These are phyloP conservation scores for Trachurus trachurus DNA, from an alignment of 2,797 vertebrate genomes.

Conservation along the genomic window DNA sequence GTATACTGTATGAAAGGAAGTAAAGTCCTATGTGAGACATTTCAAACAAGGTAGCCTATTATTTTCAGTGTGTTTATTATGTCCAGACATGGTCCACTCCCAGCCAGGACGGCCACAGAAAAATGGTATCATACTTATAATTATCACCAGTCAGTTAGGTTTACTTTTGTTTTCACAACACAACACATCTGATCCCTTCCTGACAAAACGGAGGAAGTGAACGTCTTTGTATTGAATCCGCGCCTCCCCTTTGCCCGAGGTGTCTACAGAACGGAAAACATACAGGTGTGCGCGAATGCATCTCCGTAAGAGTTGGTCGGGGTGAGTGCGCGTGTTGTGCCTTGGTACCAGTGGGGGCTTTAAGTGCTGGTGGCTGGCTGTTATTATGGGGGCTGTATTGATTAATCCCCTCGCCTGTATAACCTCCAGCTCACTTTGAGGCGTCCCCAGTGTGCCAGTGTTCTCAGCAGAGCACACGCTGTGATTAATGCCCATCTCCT, in stretches of 20 bases:
- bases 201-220: slow-evolving; percentile 18
- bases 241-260: slow-evolving; percentile 30
- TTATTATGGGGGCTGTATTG: slow-evolving; percentile 89
- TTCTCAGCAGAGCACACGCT: slow-evolving; percentile 85
- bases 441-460: slow-evolving; percentile 85
- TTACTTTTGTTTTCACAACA: slow-evolving; percentile 40
- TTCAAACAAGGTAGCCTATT: not conserved
- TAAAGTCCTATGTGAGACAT: not conserved
- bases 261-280: slow-evolving; percentile 12
- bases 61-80: not conserved
- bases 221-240: slow-evolving; percentile 22
- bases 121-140: not conserved
- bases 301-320: slow-evolving; percentile 30
- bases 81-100: not conserved
- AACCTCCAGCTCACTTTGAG: slow-evolving; percentile 93
- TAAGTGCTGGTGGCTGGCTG: slow-evolving; percentile 83
- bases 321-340: slow-evolving; percentile 59
- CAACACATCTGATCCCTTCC: slow-evolving; percentile 8
- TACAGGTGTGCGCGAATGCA: slow-evolving; percentile 26
- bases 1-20: not conserved
- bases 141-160: slow-evolving; percentile 11
- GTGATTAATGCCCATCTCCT: slow-evolving; percentile 93
- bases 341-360: slow-evolving; percentile 62
- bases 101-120: slow-evolving; percentile 10
- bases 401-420: slow-evolving; percentile 92